Percentiles rank a stretch among this genome's conserved stretches.
Evolutionary conservation across 1,140 invertebrate species (phyloP).

Genomic region (Drosophila sulfurigaster): DNA sequence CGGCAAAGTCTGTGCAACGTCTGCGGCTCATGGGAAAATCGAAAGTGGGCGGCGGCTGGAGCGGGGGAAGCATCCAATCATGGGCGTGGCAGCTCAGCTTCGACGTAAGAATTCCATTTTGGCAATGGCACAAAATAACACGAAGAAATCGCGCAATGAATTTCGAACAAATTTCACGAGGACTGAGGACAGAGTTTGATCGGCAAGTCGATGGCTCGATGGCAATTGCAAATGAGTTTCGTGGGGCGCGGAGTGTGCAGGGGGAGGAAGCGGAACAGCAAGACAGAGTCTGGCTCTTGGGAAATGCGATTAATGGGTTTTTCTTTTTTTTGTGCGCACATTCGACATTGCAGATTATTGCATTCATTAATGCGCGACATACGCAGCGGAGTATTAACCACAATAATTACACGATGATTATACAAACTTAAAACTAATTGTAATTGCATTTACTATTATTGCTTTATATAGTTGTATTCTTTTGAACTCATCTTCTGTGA

Average conservation of each 20-base stretch:
- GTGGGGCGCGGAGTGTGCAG: not conserved
- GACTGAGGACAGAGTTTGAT: constrained; percentile 8
- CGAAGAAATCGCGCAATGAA: constrained; percentile 16
- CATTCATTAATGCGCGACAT: constrained; percentile 29
- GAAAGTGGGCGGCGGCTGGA: too few species aligned
- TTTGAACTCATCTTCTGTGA: too few species aligned
- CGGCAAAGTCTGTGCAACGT: constrained; percentile 4
- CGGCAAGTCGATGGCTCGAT: constrained; percentile 31
- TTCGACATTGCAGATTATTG: constrained; percentile 20
- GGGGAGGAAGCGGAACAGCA: too few species aligned
- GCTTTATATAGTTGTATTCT: too few species aligned
- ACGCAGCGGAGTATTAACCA: constrained; percentile 9
- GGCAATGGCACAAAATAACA: constrained; percentile 37
- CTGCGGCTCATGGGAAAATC: not conserved
- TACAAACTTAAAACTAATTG: not conserved
- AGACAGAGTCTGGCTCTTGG: constrained; percentile 14
- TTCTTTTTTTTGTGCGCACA: constrained; percentile 18
- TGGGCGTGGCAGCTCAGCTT: constrained; percentile 35
- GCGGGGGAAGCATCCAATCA: constrained; percentile 6
- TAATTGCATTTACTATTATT: too few species aligned
- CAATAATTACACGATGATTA: constrained; percentile 6
- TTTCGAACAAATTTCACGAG: not conserved
- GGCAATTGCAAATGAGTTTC: constrained; percentile 55
- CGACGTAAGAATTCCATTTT: constrained; percentile 52
- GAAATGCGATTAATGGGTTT: constrained; percentile 49